Conservation (phyloP, 2,888 invertebrate genomes). For the Leuctra nigra region DNA sequence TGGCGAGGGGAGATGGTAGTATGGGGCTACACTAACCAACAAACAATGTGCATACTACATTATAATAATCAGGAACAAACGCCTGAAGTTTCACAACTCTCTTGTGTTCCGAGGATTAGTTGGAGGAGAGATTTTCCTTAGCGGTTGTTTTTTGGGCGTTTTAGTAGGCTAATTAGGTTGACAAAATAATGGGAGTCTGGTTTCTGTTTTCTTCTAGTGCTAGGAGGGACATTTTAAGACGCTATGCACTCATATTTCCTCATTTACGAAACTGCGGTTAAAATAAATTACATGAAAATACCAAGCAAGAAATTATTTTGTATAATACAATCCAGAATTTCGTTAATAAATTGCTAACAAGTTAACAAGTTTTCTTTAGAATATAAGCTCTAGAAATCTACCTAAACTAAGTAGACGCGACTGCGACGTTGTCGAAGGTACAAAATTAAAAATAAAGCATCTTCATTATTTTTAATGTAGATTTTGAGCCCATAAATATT, state of each 20-base stretch:
- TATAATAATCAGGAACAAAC: no score
- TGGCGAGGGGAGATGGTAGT: no score
- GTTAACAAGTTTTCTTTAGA: slow-evolving; percentile 12
- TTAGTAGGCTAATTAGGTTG: slow-evolving; percentile 16
- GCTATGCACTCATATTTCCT: slow-evolving; percentile 16
- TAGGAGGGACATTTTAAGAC: slow-evolving; percentile 16
- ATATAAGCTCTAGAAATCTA: no score
- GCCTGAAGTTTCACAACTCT: no score
- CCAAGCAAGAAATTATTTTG: slow-evolving; percentile 13
- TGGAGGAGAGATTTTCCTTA: background rate
- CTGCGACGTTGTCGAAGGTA: no score
- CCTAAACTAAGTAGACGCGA: no score
- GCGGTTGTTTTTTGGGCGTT: slow-evolving; percentile 8
- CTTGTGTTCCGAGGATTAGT: no score
- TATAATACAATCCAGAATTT: slow-evolving; percentile 9
- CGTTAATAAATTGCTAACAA: slow-evolving; percentile 7
- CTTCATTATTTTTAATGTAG: no score
- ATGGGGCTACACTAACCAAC: no score
- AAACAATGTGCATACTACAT: no score
- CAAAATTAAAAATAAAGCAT: no score
- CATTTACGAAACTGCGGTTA: slow-evolving; percentile 16
- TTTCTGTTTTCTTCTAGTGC: slow-evolving; percentile 17
- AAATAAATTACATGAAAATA: slow-evolving; percentile 18
- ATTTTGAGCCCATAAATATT: no score
- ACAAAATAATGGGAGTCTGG: slow-evolving; percentile 15